Evolutionary conservation across 2,113 vertebrate species (phyloP), one percentile per base, ranked within the genome.

Genomic region (Ifrita kowaldi): DNA sequence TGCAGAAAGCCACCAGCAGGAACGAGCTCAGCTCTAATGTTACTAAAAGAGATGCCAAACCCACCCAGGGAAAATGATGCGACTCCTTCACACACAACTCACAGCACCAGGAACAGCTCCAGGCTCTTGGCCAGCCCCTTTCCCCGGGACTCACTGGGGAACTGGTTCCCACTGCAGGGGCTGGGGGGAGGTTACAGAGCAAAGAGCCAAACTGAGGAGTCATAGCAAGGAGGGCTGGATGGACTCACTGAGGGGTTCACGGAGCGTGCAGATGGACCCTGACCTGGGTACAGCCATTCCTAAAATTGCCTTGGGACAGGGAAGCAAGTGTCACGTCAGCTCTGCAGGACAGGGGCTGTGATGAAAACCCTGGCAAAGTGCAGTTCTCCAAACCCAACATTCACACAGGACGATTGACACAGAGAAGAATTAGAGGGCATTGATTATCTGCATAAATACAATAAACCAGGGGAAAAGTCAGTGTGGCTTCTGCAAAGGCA

Each of bases 261-360:
- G 0, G 33, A 46, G 46, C 6, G 5, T 35, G 5, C 46, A 70
- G n/a, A 39, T 10, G 44, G 52, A 55, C 26, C 30, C 21, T 0
- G 0, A 13, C 15, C 22, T 28, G 18, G 17, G 13, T 5, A 60
- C 14, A 55, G 49, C 16, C 63, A 37, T 16, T n/a, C 55, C 74
- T 89, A 23, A 82, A 60, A 52, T 4, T 6, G 0, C 22, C 57
- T 26, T 16, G 32, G 37, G 21, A 76, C 12, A 2, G 3, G 18
- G 49, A 41, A 37, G 30, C 8, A 69, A 83, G 20, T 1, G 9
- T 8, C 16, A 33, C 0, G 11, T 22, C 47, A 71, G 2, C 42
- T 37, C 62, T n/a, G 28, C 10, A 47, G 39, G 57, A 41, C 11
- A 44, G 33, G 26, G 18, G 16, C 1, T 17, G 46, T 1, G 5